Conservation (phyloP, 2,113 vertebrate genomes). For the Morone chrysops region DNA sequence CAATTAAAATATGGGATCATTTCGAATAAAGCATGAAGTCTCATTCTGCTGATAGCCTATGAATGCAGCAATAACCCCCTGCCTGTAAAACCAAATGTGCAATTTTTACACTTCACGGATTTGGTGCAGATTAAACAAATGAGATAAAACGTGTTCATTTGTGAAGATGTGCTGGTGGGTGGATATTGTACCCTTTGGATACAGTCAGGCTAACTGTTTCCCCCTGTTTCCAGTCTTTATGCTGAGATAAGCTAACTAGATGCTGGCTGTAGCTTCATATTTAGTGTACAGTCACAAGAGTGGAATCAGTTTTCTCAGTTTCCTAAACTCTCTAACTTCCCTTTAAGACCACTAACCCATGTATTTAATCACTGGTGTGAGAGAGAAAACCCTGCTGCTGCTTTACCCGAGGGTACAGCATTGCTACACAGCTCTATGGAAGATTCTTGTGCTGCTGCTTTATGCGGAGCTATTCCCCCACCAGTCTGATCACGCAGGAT, state of each 20-base stretch:
- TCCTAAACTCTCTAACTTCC: not conserved
- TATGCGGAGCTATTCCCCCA: conserved; percentile 10
- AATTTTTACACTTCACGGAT: too few relatives aligned
- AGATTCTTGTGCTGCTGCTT: conserved; percentile 31
- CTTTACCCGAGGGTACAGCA: not conserved
- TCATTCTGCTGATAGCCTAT: too few relatives aligned
- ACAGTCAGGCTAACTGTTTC: not conserved
- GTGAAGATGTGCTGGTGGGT: not conserved
- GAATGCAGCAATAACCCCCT: too few relatives aligned
- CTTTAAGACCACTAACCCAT: not conserved
- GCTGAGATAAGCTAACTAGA: not conserved
- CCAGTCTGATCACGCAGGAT: not conserved
- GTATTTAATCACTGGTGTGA: not conserved
- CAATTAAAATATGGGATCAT: too few relatives aligned
- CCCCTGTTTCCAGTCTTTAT: not conserved
- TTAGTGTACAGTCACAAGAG: not conserved
- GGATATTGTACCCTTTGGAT: not conserved
- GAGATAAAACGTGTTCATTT: too few relatives aligned
- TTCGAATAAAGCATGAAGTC: too few relatives aligned
- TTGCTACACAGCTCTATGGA: conserved; percentile 6
- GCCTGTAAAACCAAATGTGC: too few relatives aligned
- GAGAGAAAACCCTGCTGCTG: not conserved
- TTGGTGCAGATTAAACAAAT: too few relatives aligned
- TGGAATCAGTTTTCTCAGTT: not conserved
- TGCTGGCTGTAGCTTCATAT: not conserved